Evolutionary conservation across 2,888 invertebrate species (phyloP).

Genomic region (Himalopsyche kuldschensis): DNA sequence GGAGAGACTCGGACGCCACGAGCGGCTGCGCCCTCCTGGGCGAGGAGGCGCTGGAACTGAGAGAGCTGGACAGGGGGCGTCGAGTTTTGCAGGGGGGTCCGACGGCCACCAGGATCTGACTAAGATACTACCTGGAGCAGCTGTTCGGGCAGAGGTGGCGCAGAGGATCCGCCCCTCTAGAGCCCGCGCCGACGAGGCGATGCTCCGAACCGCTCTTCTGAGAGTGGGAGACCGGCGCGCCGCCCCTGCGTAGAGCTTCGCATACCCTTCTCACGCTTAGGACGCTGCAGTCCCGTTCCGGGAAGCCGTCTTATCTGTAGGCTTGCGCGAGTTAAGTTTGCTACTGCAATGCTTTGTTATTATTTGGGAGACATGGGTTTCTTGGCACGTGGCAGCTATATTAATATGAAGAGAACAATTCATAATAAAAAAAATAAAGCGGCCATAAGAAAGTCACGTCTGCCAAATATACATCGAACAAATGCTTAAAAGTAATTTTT

Average conservation of each 20-base stretch:
- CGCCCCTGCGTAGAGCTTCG: slow-evolving; percentile 18
- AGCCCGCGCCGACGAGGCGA: slow-evolving; percentile 40
- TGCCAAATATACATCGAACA: not conserved
- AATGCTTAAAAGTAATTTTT: not conserved
- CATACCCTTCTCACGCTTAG: slow-evolving; percentile 13
- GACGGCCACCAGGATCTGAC: slow-evolving; percentile 68
- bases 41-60: slow-evolving; percentile 62
- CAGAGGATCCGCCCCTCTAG: slow-evolving; percentile 47
- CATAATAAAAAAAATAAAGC: no score
- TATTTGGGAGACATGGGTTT: not conserved
- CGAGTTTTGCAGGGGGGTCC: slow-evolving; percentile 58
- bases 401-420: no score
- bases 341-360: not conserved
- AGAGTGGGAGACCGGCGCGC: slow-evolving; percentile 46
- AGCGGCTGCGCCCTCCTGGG: slow-evolving; percentile 60
- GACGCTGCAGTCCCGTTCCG: not conserved
- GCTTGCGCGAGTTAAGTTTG: not conserved
- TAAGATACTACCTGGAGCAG: slow-evolving; percentile 76
- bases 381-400: not conserved
- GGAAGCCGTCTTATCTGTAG: not conserved
- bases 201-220: slow-evolving; percentile 44
- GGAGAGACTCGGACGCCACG: slow-evolving; percentile 63
- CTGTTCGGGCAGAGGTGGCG: slow-evolving; percentile 66
- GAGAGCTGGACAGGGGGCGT: slow-evolving; percentile 66
- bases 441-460: not conserved